Conservation (phyloP, 2,797 vertebrate genomes). For the Hydrocynus forskahlii region DNA sequence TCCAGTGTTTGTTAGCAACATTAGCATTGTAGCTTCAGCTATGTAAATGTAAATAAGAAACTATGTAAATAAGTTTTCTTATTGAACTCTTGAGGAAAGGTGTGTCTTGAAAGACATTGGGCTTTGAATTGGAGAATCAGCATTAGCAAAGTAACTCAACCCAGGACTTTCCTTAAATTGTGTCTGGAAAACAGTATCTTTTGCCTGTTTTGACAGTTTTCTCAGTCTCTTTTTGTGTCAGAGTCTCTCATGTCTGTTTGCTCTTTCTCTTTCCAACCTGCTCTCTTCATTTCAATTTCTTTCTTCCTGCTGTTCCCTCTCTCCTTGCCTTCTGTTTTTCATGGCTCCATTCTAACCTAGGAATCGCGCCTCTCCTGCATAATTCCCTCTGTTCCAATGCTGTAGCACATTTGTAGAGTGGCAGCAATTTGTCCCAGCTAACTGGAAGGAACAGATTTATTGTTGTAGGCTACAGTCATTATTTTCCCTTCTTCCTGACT, state of each 20-base stretch:
- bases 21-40: too few relatives aligned
- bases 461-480: background rate
- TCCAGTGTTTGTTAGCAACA: too few relatives aligned
- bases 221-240: background rate
- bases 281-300: conserved; percentile 6
- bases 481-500: background rate
- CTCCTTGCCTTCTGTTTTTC: background rate
- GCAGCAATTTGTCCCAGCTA: background rate
- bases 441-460: background rate
- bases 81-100: too few relatives aligned
- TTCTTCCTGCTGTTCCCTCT: background rate
- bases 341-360: background rate
- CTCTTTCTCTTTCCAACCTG: background rate
- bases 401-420: conserved; percentile 1
- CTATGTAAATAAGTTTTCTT: too few relatives aligned
- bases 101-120: background rate
- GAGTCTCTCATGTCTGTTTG: background rate
- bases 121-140: background rate
- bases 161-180: background rate
- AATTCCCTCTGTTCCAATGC: conserved; percentile 3
- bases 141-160: background rate
- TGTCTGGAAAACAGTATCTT: background rate
- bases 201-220: background rate
- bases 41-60: too few relatives aligned
- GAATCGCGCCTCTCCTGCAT: conserved; percentile 14